Evolutionary conservation across 2,797 vertebrate genomes (phyloP), one percentile per base, ranked within the genome.

Genomic region (Cyclopterus lumpus): DNA sequence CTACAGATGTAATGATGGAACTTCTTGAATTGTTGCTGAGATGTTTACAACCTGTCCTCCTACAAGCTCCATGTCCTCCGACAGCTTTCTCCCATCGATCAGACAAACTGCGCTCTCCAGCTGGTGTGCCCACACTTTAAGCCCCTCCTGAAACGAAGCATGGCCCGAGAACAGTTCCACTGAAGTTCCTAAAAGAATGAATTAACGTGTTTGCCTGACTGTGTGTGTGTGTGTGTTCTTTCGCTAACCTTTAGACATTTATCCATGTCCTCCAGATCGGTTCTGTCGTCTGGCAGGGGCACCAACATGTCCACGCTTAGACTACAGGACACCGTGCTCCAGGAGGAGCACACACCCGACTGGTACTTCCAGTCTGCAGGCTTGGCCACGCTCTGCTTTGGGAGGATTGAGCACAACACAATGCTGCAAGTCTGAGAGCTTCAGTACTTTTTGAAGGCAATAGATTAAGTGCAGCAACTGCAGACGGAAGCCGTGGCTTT

Each of bases 361-460:
- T 98, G 97, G 55, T 98, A 98, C 84, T 95, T 98, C 97, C 97
- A 99, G 24, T 99, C 97, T 76, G 97, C 97, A 24, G 98, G 97
- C 77, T 96, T 98, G 62, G 96, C 95, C 49, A 93, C 93, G 89
- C 96, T 96, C 97, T 98, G 83, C 2, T 93, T 12, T 5, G 6
- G 67, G 55, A 38, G 24, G 24, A 71, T 5, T n/a, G 22, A 61
- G 6, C 44, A 30, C 24, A 30, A 28, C n/a, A 68, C 36, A 51
- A 36, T 7, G 44, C 3, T 30, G 55, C 30, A 11, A 3, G 12
- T 26, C 51, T 14, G 51, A 26, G 8, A 4, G 7, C 22, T 15
- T 20, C 10, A 69, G n/a, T 14, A 1, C 1, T 34, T 53, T 20
- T 12, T 26, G 3, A 69, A 64, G 9, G n/a, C 5, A 44, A 18